Evolutionary conservation across 2,888 invertebrate species (phyloP).

Genomic region (Laspeyria flexula): DNA sequence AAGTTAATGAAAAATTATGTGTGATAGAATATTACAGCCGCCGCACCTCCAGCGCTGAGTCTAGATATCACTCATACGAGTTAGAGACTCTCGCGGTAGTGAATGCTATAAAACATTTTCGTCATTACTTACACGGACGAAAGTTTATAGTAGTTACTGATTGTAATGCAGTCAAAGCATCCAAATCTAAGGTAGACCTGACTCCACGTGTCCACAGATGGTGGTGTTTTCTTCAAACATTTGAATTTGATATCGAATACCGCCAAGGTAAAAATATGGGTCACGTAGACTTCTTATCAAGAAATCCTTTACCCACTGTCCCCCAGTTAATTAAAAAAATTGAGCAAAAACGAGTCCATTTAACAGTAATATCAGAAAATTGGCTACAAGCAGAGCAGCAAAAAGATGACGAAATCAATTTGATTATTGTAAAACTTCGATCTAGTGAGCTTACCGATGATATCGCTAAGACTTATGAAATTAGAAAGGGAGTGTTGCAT

Average conservation of each 20-base stretch:
- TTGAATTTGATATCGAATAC: constrained; percentile 6
- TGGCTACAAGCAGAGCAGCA: constrained; percentile 19
- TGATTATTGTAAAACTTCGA: constrained; percentile 4
- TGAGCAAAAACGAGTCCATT: constrained; percentile 12
- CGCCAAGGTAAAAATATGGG: constrained; percentile 6
- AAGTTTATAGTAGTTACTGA: constrained; percentile 24
- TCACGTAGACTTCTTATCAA: constrained; percentile 24
- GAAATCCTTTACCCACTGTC: constrained; percentile 9
- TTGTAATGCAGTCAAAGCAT: constrained; percentile 9
- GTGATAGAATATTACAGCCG: too few species aligned
- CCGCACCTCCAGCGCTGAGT: constrained; percentile 4
- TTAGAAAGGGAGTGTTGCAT: constrained; percentile 19
- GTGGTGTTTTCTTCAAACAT: constrained; percentile 9
- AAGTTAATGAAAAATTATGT: too few species aligned
- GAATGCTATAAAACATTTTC: too few species aligned
- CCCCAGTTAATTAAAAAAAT: background rate
- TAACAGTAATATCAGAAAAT: constrained; percentile 3
- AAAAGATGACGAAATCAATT: constrained; percentile 5
- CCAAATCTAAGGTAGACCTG: background rate
- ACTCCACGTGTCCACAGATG: constrained; percentile 8
- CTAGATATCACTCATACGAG: constrained; percentile 24
- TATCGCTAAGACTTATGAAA: constrained; percentile 27
- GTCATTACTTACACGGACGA: constrained; percentile 5
- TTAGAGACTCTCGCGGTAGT: too few species aligned
- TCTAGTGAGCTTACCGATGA: constrained; percentile 4